phyloP scores from a whole-genome alignment of 2,888 invertebrate species.

The Iphiclides podalirius region DNA sequence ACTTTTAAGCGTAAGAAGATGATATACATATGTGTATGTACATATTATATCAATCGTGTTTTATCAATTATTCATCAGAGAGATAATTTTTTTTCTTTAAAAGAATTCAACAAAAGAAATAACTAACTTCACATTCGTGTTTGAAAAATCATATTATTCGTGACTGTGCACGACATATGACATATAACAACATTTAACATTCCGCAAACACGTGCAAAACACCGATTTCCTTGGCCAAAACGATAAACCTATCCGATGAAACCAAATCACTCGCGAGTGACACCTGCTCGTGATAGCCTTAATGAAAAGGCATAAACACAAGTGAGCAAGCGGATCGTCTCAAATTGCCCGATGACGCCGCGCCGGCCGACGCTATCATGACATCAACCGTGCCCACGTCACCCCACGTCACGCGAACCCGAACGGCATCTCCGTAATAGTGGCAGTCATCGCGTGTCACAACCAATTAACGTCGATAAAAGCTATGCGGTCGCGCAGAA shows the following conservation, averaged over 20 bases:
- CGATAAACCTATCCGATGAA: background rate
- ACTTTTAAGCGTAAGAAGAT: too few species aligned
- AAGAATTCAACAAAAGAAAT: too few species aligned
- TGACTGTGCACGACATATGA: too few species aligned
- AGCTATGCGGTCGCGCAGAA: constrained; percentile 14
- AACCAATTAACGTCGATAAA: constrained; percentile 41
- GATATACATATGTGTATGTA: too few species aligned
- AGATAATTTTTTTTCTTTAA: too few species aligned
- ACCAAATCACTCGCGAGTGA: background rate
- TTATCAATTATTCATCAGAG: too few species aligned
- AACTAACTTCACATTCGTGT: too few species aligned
- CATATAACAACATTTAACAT: too few species aligned
- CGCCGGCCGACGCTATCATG: constrained; percentile 42
- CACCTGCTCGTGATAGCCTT: background rate
- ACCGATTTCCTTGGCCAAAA: too few species aligned
- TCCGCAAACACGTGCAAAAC: too few species aligned
- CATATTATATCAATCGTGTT: too few species aligned
- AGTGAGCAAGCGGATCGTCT: background rate
- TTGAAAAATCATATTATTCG: too few species aligned
- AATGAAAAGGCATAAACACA: background rate
- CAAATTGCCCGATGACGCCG: constrained; percentile 30
- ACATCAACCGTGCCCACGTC: constrained; percentile 65
- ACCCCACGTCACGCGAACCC: constrained; percentile 61
- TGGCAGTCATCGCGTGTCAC: constrained; percentile 58
- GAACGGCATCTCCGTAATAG: constrained; percentile 46